phyloP scores from a whole-genome alignment of 2,113 vertebrate species.

The Prunella himalayana region DNA sequence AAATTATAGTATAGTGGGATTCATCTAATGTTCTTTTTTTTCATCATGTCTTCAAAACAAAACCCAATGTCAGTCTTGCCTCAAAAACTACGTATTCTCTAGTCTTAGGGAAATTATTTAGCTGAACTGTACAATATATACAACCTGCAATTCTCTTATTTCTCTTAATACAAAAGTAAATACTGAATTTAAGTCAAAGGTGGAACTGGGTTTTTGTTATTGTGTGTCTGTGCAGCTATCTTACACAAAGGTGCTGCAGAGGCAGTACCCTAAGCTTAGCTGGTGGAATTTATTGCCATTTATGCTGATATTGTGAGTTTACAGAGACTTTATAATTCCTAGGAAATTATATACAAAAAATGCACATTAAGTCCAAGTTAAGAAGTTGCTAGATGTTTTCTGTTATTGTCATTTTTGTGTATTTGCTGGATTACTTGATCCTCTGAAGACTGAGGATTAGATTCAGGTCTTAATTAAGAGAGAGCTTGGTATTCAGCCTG shows the following conservation, averaged over 20 bases:
- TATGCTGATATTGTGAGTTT: neutral
- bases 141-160: neutral
- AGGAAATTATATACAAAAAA: neutral
- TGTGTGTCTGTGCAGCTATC: neutral
- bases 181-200: neutral
- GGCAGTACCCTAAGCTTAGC: neutral
- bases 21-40: neutral
- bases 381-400: neutral
- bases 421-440: neutral
- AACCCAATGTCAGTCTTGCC: neutral
- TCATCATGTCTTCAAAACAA: neutral
- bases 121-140: neutral
- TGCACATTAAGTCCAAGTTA: neutral
- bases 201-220: neutral
- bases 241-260: neutral
- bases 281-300: neutral
- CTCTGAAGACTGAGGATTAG: neutral
- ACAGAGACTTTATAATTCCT: neutral
- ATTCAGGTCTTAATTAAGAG: neutral
- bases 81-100: rapidly evolving
- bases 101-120: neutral
- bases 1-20: neutral
- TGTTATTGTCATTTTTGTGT: neutral
- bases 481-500: neutral
- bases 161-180: neutral